Evolutionary conservation across 2,797 vertebrate genomes (phyloP).

Genomic region (Miichthys miiuy): DNA sequence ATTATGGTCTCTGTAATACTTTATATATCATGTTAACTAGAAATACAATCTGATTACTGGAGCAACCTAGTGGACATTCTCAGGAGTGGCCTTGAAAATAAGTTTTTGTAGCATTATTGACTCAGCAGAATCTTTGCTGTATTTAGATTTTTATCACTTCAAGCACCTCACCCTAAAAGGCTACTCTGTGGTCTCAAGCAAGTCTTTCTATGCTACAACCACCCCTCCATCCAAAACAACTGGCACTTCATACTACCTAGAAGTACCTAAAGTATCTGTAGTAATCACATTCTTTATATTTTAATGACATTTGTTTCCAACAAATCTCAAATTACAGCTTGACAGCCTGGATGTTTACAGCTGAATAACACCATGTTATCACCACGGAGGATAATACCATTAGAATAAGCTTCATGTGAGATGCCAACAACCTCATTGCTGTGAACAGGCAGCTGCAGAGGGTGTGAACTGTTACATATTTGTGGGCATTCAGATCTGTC

Average conservation of each 20-base stretch:
- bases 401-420: neutral
- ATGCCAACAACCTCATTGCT: constrained; percentile 11
- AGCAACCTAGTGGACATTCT: neutral
- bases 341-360: neutral
- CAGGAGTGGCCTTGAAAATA: neutral
- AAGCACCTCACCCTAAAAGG: neutral
- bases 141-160: neutral
- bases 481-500: constrained; percentile 36
- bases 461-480: constrained; percentile 43
- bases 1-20: constrained; percentile 18
- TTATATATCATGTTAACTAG: constrained; percentile 16
- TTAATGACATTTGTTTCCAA: neutral
- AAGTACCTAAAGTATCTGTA: neutral
- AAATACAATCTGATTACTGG: constrained; percentile 14
- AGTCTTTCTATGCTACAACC: neutral
- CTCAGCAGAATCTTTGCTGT: neutral
- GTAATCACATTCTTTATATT: neutral
- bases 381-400: neutral
- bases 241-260: neutral
- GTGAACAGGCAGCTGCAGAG: constrained; percentile 24
- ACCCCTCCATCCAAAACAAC: neutral
- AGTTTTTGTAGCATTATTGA: neutral
- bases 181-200: neutral
- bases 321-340: neutral
- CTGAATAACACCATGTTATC: constrained; percentile 1